Base-by-base conservation (phyloP, 1,140 invertebrate genomes). In the Drosophila truncata region DNA sequence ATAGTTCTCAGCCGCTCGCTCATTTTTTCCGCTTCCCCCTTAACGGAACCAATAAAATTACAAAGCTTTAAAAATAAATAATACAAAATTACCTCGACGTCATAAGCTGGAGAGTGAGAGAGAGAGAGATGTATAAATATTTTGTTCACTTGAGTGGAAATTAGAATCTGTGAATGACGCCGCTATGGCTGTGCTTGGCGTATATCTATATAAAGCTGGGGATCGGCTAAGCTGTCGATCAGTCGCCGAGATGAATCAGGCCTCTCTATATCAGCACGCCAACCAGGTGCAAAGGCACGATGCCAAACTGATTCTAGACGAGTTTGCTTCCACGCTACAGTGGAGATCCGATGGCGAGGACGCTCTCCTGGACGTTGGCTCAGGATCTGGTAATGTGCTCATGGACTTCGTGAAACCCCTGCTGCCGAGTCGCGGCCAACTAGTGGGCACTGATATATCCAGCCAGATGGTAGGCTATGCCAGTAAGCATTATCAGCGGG, bases 361-460 rank as follows among this genome's bases (percentile, higher is more conserved):
- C 33, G 93, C 93, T 44, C 92, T 97, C 2, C 93, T 97, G 62
- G 97, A 98, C 81, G 94, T 98, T 16, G 97, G 97, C 2, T 97
- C 96, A 57, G 97, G 96, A 0, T 95, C 96, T 18, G 97, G 97
- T 0, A 94, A 95, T 75, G 95, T 97, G 8, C 96, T 96, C 0
- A 94, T 94, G 14, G 94, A 95, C 25, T 91, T 97, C n/a, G 92
- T 97, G 11, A 91, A 95, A 49, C 95, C 95, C 1, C 93, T 94
- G 65, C 80, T 97, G n/a, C 95, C 96, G 1, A 77, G 86, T 4
- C 91, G 93, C 13, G 83, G 91, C 4, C 92, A 91, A 54, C 50
- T 95, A 4, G 78, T 95, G 4, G 96, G 96, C 13, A 94, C 94
- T 2, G 96, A 97, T 77, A 94, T 96, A 54, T 97, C 96, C 14